Conservation (phyloP, 1,140 invertebrate genomes). For the Laupala kohalensis region DNA sequence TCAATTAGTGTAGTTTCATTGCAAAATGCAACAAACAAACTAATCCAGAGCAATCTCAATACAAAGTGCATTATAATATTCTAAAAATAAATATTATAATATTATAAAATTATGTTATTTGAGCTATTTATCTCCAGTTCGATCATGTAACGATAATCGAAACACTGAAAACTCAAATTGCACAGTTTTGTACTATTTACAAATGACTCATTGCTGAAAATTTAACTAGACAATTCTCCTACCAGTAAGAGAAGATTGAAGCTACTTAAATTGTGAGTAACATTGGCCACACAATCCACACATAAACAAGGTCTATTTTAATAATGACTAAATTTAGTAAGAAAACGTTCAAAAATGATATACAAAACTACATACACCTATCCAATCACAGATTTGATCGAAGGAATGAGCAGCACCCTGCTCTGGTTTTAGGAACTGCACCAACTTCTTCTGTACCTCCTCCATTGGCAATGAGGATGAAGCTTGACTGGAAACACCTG, state of each 20-base stretch:
- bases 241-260: too few species aligned
- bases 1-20: too few species aligned
- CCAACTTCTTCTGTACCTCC: conserved; percentile 40
- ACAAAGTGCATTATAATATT: neutral
- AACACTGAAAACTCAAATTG: too few species aligned
- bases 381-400: conserved; percentile 52
- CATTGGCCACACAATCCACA: too few species aligned
- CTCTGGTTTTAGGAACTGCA: conserved; percentile 41
- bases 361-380: conserved; percentile 34
- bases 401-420: conserved; percentile 24
- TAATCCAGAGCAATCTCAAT: neutral
- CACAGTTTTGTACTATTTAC: too few species aligned
- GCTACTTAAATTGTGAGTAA: too few species aligned
- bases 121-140: neutral
- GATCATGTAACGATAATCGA: too few species aligned
- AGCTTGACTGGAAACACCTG: neutral
- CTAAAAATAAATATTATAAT: neutral
- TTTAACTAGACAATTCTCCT: too few species aligned
- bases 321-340: too few species aligned
- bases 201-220: too few species aligned
- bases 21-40: neutral
- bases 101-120: neutral
- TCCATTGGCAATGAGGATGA: conserved; percentile 27
- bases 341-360: too few species aligned
- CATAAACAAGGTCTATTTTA: too few species aligned